phyloP scores from a whole-genome alignment of 1,140 invertebrate genomes.

The Lordiphosa stackelbergi region DNA sequence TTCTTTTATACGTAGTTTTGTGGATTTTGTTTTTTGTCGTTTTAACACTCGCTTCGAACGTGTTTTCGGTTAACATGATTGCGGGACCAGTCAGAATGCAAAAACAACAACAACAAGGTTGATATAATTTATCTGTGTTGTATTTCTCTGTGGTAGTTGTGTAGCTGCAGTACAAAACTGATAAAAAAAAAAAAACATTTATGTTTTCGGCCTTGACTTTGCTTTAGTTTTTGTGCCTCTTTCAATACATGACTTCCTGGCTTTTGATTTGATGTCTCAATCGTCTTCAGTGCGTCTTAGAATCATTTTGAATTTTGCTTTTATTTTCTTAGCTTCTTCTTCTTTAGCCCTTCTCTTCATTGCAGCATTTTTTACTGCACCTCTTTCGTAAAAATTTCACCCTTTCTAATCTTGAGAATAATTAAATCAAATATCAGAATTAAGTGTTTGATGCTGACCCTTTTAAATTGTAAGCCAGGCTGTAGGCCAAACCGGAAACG shows the following conservation, averaged over 20 bases:
- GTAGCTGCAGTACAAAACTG: neutral
- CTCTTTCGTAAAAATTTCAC: no score
- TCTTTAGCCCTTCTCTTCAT: no score
- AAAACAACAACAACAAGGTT: slow-evolving; percentile 21
- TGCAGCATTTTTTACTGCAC: no score
- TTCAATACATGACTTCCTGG: neutral
- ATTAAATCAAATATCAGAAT: no score
- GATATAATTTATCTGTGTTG: slow-evolving; percentile 34
- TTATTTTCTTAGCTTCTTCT: no score
- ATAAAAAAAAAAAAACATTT: slow-evolving; percentile 6
- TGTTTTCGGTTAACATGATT: slow-evolving; percentile 48
- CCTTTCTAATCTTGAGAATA: no score
- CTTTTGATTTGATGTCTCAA: neutral
- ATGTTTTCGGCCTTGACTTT: slow-evolving; percentile 1
- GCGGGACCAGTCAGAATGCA: slow-evolving; percentile 14
- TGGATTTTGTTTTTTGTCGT: slow-evolving; percentile 42
- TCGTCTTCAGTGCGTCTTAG: no score
- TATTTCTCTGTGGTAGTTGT: slow-evolving; percentile 1
- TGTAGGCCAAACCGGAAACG: no score
- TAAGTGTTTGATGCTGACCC: no score
- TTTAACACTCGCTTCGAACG: slow-evolving; percentile 51
- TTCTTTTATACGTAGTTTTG: slow-evolving; percentile 23
- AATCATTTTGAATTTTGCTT: no score
- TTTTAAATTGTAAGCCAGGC: no score
- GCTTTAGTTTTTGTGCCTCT: neutral